A percentile compares a stretch with the other conserved stretches of the same genome.
These are phyloP conservation scores for Albula glossodonta DNA, from an alignment of 2,113 vertebrate genomes.

Conservation along the genomic window DNA sequence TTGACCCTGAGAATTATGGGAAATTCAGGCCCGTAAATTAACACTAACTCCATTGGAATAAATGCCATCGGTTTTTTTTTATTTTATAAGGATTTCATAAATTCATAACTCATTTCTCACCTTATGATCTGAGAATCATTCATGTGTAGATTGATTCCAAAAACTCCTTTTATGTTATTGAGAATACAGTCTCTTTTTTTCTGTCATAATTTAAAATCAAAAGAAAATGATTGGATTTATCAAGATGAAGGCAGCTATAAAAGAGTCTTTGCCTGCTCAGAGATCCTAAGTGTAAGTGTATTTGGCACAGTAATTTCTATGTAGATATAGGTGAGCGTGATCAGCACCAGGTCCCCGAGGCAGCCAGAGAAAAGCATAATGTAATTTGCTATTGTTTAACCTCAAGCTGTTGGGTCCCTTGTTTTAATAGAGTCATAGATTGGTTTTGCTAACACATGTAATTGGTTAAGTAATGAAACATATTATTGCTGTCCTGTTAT, in stretches of 20 bases:
- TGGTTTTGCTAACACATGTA: slow-evolving; percentile 67
- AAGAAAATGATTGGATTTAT: neutral
- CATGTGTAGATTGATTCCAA: neutral
- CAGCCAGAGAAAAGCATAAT: slow-evolving; percentile 46
- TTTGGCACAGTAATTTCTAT: slow-evolving; percentile 43
- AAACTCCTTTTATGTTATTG: neutral
- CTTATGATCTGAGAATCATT: neutral
- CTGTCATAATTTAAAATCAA: slow-evolving; percentile 12
- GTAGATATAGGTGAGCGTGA: slow-evolving; percentile 44
- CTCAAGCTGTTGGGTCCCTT: slow-evolving; percentile 64
- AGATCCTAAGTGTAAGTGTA: slow-evolving; percentile 28
- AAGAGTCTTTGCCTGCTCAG: neutral
- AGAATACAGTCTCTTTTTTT: neutral
- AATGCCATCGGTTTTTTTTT: neutral
- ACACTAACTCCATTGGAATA: neutral
- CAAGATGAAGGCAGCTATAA: neutral
- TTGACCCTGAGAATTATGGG: neutral
- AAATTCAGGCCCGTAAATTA: neutral
- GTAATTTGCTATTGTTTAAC: slow-evolving; percentile 73
- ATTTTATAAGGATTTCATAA: neutral
- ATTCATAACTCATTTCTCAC: neutral
- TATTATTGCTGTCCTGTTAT: slow-evolving; percentile 49
- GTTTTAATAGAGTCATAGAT: slow-evolving; percentile 72
- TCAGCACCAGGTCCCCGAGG: slow-evolving; percentile 26
- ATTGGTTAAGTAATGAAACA: slow-evolving; percentile 70